phyloP scores from a whole-genome alignment of 2,797 vertebrate genomes.

The Menidia menidia region DNA sequence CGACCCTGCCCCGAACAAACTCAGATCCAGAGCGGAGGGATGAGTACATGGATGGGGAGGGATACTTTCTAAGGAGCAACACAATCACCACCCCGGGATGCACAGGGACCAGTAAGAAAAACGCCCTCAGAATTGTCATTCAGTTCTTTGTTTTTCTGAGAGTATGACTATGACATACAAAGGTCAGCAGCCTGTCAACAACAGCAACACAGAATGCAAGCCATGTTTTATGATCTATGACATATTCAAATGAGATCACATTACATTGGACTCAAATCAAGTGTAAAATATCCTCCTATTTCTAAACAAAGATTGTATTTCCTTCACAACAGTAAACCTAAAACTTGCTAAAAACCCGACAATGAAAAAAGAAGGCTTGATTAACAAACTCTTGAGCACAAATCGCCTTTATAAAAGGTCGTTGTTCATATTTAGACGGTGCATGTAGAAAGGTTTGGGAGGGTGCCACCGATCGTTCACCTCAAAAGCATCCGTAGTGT shows the following conservation, averaged over 20 bases:
- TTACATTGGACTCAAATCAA: not conserved
- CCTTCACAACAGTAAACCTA: not conserved
- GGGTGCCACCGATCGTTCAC: not conserved
- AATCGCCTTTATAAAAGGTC: too few relatives aligned
- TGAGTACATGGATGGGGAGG: constrained; percentile 18
- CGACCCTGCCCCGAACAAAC: constrained; percentile 29
- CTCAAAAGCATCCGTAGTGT: not conserved
- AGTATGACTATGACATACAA: not conserved
- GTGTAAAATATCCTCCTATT: not conserved
- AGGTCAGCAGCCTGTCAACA: too few relatives aligned
- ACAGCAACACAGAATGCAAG: too few relatives aligned
- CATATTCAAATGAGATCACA: too few relatives aligned
- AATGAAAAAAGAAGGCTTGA: too few relatives aligned
- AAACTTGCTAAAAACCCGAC: not conserved
- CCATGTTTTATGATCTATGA: too few relatives aligned
- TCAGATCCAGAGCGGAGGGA: constrained; percentile 43
- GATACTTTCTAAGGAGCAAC: constrained; percentile 31
- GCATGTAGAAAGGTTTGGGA: too few relatives aligned
- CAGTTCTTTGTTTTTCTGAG: not conserved
- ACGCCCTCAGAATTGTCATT: not conserved
- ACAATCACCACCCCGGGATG: constrained; percentile 6
- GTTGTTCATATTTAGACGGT: too few relatives aligned
- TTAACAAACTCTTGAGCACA: too few relatives aligned
- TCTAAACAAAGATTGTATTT: not conserved
- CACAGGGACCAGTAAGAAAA: constrained; percentile 29